Evolutionary conservation across 2,797 vertebrate species (phyloP), one percentile per base, ranked within the genome.

Genomic region (Poliocrania exsul): DNA sequence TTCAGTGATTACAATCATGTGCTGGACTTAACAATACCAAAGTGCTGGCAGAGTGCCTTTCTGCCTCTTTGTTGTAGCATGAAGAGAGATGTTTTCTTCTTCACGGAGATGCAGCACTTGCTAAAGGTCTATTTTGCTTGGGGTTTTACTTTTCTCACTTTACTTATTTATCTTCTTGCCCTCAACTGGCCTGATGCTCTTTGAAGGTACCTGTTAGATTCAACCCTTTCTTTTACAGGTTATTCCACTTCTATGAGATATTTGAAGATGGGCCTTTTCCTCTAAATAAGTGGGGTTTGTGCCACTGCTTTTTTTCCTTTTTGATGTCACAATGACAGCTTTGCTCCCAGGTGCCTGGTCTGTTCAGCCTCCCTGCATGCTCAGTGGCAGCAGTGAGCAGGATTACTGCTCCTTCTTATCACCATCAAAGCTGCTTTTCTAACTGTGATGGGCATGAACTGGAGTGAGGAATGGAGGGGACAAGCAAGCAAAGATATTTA

Each of bases 361-460:
- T 92, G 49, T 62, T 90, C 86, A 73, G 60, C 33, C 50, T 88
- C 70, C 37, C 62, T 86, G 51, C 1, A 0, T 42, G 47, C 47
- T 42, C 73, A 79, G 73, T 44, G 57, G 65, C 86, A 95, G 53
- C 28, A 82, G 42, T 15, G 62, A 90, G 69, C 58, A 90, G 90
- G 78, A 91, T 91, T 84, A 79, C 60, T 83, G 72, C 61, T 89
- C 11, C 69, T 65, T 75, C 70, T 89, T n/a, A 62, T 38, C 64
- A 85, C 61, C 53, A 47, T 89, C 86, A 89, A 83, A 94, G 86
- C 86, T 78, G 61, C 61, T 87, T 90, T 86, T 72, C 74, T 88
- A 50, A 16, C 69, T 62, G 47, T 78, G 26, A 81, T 83, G 77
- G 71, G 61, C 60, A 57, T 44, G 21, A 77, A 73, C 21, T 37